These are phyloP conservation scores for Clarias batrachus DNA, from an alignment of 2,113 vertebrate species.

Conservation along the genomic window DNA sequence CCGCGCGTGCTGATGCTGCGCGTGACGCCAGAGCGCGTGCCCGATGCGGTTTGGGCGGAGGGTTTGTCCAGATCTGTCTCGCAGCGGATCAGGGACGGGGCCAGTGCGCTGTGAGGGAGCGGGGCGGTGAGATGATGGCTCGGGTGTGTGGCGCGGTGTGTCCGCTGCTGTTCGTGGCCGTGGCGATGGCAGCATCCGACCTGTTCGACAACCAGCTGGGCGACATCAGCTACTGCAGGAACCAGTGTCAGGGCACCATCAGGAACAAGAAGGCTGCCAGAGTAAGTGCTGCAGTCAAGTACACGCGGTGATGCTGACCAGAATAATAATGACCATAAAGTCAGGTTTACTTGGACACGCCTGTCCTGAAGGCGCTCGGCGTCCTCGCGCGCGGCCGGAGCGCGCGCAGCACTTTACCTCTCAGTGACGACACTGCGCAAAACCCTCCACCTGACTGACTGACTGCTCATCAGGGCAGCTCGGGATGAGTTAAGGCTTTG, in stretches of 20 bases:
- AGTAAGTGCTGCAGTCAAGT: slow-evolving; percentile 70
- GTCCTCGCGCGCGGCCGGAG: too few species aligned
- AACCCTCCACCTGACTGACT: not conserved
- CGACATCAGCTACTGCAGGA: slow-evolving; percentile 84
- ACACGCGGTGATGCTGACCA: not conserved
- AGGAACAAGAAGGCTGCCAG: slow-evolving; percentile 76
- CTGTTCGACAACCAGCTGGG: slow-evolving; percentile 82
- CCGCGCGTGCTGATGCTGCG: slow-evolving; percentile 49
- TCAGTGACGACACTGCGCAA: slow-evolving; percentile 24
- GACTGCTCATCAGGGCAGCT: not conserved
- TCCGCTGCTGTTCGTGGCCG: slow-evolving; percentile 67
- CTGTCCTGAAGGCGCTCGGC: too few species aligned
- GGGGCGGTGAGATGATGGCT: slow-evolving; percentile 58
- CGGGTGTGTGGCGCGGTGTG: slow-evolving; percentile 66
- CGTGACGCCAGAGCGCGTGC: slow-evolving; percentile 65
- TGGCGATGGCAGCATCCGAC: slow-evolving; percentile 69
- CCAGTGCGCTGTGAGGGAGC: slow-evolving; percentile 51
- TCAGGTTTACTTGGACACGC: not conserved
- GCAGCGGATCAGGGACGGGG: slow-evolving; percentile 48
- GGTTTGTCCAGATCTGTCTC: slow-evolving; percentile 53
- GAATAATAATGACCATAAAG: not conserved
- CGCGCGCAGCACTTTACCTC: not conserved
- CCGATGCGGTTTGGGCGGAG: slow-evolving; percentile 54
- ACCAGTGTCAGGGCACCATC: slow-evolving; percentile 79
- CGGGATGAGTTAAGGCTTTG: not conserved